Evolutionary conservation across 2,113 vertebrate genomes (phyloP).

Genomic region (Tinamus guttatus): DNA sequence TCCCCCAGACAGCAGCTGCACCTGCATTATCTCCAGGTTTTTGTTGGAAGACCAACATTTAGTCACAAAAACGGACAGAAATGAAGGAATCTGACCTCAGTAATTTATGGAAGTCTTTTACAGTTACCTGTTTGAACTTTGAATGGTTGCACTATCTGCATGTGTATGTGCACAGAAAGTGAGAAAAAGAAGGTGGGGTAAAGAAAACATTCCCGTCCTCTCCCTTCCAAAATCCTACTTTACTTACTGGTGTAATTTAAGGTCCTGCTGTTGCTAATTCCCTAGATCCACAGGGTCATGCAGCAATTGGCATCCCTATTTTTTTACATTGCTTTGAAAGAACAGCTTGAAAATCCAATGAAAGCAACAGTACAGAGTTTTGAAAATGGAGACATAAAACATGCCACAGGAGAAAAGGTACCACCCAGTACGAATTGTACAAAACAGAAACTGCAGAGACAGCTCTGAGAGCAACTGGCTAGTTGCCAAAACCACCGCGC

Average conservation of each 20-base stretch:
- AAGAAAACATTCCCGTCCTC: background rate
- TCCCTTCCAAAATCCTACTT: background rate
- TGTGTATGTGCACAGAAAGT: accelerated
- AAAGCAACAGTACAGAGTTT: background rate
- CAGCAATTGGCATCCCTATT: background rate
- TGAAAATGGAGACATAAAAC: background rate
- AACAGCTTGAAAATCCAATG: background rate
- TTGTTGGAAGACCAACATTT: background rate
- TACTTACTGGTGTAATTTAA: background rate
- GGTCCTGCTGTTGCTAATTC: background rate
- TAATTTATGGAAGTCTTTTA: background rate
- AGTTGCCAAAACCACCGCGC: background rate
- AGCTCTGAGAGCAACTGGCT: background rate
- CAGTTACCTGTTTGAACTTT: background rate
- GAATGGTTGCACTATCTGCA: background rate
- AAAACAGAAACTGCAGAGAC: background rate
- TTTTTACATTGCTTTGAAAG: background rate
- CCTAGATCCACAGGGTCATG: background rate
- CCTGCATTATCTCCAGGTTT: background rate
- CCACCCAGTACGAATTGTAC: background rate
- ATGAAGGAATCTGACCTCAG: background rate
- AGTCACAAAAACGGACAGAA: background rate
- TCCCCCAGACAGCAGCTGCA: background rate
- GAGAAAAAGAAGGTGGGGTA: background rate
- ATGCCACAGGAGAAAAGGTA: background rate